Evolutionary conservation across 2,113 vertebrate species (phyloP).

Genomic region (Zosterops lateralis): DNA sequence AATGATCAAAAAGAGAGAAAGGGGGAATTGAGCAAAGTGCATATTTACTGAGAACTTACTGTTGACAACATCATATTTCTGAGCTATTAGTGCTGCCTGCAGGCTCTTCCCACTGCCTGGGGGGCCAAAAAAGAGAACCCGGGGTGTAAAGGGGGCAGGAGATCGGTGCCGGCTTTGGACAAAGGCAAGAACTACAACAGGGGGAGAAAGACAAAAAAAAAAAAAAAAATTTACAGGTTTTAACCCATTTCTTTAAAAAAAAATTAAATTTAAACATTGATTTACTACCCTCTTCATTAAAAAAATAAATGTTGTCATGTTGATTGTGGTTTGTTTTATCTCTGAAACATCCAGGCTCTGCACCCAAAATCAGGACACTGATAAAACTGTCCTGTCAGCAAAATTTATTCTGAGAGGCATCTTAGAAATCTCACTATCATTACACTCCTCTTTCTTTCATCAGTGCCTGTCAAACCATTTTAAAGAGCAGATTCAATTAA

Average conservation of each 20-base stretch:
- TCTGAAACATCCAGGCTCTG: neutral
- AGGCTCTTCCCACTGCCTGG: constrained; percentile 87
- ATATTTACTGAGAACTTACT: constrained; percentile 74
- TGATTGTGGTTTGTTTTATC: neutral
- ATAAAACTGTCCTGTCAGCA: neutral
- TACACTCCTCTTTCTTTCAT: constrained; percentile 17
- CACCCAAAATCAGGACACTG: neutral
- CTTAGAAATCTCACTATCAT: neutral
- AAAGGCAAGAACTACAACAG: constrained; percentile 76
- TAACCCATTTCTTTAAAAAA: rapidly evolving
- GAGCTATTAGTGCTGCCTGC: constrained; percentile 83
- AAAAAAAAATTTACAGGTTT: neutral
- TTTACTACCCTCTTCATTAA: neutral
- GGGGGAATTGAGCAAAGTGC: constrained; percentile 27
- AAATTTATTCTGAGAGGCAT: neutral
- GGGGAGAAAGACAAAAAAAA: neutral
- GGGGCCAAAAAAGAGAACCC: constrained; percentile 85
- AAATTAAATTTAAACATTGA: neutral
- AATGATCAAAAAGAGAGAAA: neutral
- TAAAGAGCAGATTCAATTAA: constrained; percentile 44
- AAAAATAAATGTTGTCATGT: neutral
- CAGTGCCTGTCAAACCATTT: constrained; percentile 20
- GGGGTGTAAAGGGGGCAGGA: constrained; percentile 81
- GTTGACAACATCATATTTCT: constrained; percentile 85
- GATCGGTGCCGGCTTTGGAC: constrained; percentile 70